A percentile compares a stretch with the other conserved stretches of the same genome.
phyloP scores from a whole-genome alignment of 2,113 vertebrate species.

The Spilogale gracilis region DNA sequence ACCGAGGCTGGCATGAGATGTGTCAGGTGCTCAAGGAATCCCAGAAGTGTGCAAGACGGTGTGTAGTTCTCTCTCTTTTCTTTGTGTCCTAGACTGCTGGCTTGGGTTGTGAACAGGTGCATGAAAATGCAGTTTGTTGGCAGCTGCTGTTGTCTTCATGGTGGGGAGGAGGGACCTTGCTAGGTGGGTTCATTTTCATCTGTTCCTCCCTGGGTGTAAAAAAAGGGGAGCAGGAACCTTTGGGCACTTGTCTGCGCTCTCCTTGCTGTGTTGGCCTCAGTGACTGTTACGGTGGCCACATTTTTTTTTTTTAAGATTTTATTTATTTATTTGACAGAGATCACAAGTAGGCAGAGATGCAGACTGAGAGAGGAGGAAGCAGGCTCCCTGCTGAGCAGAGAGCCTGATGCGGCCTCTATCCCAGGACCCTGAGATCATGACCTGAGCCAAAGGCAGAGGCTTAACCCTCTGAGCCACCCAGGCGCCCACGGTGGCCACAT shows the following conservation, averaged over 20 bases:
- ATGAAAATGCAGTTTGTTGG: background rate
- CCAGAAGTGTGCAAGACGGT: background rate
- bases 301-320: background rate
- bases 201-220: background rate
- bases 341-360: too few species aligned
- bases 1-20: background rate
- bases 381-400: too few species aligned
- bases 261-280: background rate
- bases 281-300: too few species aligned
- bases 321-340: too few species aligned
- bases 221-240: background rate
- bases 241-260: background rate
- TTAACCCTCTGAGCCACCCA: too few species aligned
- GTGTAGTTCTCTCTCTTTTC: background rate
- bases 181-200: background rate
- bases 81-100: background rate
- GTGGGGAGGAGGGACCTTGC: too few species aligned
- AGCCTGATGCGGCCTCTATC: too few species aligned
- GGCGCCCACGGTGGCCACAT: too few species aligned
- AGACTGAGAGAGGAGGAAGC: too few species aligned
- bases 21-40: constrained; percentile 31
- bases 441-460: too few species aligned
- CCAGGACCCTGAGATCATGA: too few species aligned
- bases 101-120: background rate
- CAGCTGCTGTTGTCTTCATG: background rate